Conservation (phyloP, 2,797 vertebrate species). For the Naso thynnoides region DNA sequence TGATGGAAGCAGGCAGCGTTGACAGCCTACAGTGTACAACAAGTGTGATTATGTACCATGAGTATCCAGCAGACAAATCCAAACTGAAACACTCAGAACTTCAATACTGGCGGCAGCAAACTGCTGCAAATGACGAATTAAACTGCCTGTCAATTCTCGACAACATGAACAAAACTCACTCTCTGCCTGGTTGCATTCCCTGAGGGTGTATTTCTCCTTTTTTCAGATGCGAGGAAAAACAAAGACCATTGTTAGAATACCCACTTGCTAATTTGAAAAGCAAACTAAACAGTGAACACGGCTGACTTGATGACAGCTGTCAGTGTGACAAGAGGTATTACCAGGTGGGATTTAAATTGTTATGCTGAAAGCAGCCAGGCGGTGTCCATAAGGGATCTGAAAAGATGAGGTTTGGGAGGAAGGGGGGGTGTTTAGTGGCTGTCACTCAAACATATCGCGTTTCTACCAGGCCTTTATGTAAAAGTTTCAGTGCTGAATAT, state of each 20-base stretch:
- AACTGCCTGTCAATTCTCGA: conserved; percentile 58
- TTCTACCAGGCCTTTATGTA: conserved; percentile 60
- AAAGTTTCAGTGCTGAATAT: conserved; percentile 62
- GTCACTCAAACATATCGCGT: conserved; percentile 75
- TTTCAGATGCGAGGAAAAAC: conserved; percentile 60
- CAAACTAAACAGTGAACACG: conserved; percentile 75
- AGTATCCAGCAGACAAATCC: conserved; percentile 22
- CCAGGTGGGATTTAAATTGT: conserved; percentile 85
- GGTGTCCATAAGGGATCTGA: conserved; percentile 81
- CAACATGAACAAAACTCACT: conserved; percentile 53
- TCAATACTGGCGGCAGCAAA: conserved; percentile 46
- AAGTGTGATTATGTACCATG: not conserved
- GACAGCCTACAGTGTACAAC: conserved; percentile 2
- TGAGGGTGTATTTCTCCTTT: conserved; percentile 43
- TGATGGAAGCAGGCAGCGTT: conserved; percentile 20
- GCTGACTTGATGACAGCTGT: conserved; percentile 82
- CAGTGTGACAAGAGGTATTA: conserved; percentile 82
- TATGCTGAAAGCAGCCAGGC: conserved; percentile 81
- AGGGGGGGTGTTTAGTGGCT: conserved; percentile 62
- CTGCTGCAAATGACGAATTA: conserved; percentile 59
- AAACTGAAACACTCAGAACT: conserved; percentile 43
- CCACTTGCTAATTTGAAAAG: conserved; percentile 81
- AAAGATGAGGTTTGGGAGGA: conserved; percentile 56
- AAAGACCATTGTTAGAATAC: conserved; percentile 72
- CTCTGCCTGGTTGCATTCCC: conserved; percentile 56